Conservation (phyloP, 2,113 vertebrate species). For the Ploceus nigricollis region DNA sequence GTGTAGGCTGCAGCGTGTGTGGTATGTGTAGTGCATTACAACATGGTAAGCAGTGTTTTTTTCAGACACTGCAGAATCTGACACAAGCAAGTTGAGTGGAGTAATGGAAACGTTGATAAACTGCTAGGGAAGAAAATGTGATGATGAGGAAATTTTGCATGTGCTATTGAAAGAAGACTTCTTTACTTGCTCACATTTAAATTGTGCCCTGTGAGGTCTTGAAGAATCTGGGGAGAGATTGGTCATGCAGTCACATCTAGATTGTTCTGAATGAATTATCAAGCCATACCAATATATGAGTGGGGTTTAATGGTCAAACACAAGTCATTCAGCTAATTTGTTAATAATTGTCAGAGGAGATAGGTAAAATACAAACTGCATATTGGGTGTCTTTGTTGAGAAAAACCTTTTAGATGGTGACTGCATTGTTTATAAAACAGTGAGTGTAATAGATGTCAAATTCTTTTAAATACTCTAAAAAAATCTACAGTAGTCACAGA, state of each 20-base stretch:
- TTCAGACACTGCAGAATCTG: neutral
- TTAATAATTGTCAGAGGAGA: neutral
- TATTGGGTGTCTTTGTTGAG: neutral
- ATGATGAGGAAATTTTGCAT: neutral
- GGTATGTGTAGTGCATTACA: neutral
- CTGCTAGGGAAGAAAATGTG: neutral
- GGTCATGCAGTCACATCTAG: neutral
- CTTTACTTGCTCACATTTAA: neutral
- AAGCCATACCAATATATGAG: neutral
- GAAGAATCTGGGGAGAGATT: neutral
- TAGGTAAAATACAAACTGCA: neutral
- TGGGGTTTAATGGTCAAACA: neutral
- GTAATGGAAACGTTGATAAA: neutral
- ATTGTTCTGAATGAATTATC: neutral
- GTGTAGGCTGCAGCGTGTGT: rapidly evolving
- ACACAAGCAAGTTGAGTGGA: neutral
- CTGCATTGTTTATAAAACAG: neutral
- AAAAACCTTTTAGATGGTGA: neutral
- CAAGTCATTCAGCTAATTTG: neutral
- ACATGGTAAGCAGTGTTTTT: neutral
- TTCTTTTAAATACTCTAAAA: neutral
- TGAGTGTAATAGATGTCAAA: neutral
- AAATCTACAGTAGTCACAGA: neutral
- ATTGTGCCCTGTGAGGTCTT: neutral
- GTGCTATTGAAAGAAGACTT: neutral